phyloP scores from a whole-genome alignment of 2,888 invertebrate genomes.

The Iphiclides podalirius region DNA sequence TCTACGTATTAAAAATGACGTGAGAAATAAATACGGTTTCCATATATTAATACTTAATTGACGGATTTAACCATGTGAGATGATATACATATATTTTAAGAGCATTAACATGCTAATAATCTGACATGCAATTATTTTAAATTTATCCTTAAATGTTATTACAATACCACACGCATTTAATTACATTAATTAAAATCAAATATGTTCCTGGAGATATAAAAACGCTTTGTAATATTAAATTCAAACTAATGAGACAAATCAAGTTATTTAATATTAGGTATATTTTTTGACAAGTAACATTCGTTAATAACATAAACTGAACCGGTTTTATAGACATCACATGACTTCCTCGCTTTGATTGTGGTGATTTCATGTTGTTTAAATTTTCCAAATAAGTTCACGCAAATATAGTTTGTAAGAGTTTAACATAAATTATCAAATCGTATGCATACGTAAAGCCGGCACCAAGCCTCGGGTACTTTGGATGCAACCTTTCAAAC shows the following conservation, averaged over 20 bases:
- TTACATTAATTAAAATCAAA: background rate
- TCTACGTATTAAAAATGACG: too few relatives aligned
- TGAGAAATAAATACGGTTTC: too few relatives aligned
- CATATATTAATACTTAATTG: background rate
- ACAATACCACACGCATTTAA: too few relatives aligned
- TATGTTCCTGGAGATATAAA: background rate
- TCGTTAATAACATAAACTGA: conserved; percentile 13
- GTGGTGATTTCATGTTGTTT: conserved; percentile 2
- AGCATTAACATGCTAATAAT: too few relatives aligned
- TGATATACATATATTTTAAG: too few relatives aligned
- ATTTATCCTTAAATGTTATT: too few relatives aligned
- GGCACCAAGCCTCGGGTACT: too few relatives aligned
- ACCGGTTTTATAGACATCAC: conserved; percentile 11
- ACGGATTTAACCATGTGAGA: background rate
- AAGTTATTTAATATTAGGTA: background rate
- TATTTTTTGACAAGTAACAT: conserved; percentile 2
- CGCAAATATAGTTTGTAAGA: conserved; percentile 1
- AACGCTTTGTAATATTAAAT: background rate
- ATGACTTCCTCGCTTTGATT: conserved; percentile 16
- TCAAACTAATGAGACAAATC: background rate
- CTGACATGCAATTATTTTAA: too few relatives aligned
- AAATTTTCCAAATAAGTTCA: conserved; percentile 3
- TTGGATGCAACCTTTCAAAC: conserved; percentile 41
- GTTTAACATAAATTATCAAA: too few relatives aligned
- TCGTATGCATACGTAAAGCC: too few relatives aligned